These are phyloP conservation scores for Drosophila rellima DNA, from an alignment of 2,888 invertebrate species.

Conservation along the genomic window DNA sequence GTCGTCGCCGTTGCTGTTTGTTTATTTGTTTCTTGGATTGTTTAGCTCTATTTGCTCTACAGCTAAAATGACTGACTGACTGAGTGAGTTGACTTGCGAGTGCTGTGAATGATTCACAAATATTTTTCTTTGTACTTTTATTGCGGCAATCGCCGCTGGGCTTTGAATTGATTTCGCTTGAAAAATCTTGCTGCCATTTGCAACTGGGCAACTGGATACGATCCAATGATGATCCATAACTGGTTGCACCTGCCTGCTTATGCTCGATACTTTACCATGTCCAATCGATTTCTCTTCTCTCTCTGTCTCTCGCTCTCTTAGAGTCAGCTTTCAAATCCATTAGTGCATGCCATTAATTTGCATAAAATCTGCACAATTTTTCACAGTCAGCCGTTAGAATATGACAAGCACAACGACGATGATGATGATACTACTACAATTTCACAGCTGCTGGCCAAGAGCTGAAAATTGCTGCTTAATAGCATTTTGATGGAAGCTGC, in stretches of 20 bases:
- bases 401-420: conserved; percentile 34
- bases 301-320: conserved; percentile 15
- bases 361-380: conserved; percentile 60
- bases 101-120: conserved; percentile 57
- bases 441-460: conserved; percentile 43
- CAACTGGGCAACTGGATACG: conserved; percentile 42
- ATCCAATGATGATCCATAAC: conserved; percentile 46
- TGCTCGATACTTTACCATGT: conserved; percentile 5
- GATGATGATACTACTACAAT: conserved; percentile 33
- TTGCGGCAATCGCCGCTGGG: conserved; percentile 47
- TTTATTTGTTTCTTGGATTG: conserved; percentile 51
- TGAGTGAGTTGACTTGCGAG: conserved; percentile 20
- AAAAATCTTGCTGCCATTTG: conserved; percentile 26
- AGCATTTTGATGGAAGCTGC: conserved; percentile 66
- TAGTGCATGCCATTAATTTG: conserved; percentile 77
- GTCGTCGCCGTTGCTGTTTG: conserved; percentile 33
- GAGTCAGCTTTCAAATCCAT: conserved; percentile 61
- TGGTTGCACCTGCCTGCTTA: conserved; percentile 55
- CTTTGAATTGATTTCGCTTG: conserved; percentile 45
- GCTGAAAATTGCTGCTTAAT: conserved; percentile 49
- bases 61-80: conserved; percentile 23
- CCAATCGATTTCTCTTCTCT: conserved; percentile 39
- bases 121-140: conserved; percentile 38
- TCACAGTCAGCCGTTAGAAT: conserved; percentile 59
- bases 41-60: conserved; percentile 73